Conservation (phyloP, 2,113 vertebrate species). For the Calidris pygmaea region DNA sequence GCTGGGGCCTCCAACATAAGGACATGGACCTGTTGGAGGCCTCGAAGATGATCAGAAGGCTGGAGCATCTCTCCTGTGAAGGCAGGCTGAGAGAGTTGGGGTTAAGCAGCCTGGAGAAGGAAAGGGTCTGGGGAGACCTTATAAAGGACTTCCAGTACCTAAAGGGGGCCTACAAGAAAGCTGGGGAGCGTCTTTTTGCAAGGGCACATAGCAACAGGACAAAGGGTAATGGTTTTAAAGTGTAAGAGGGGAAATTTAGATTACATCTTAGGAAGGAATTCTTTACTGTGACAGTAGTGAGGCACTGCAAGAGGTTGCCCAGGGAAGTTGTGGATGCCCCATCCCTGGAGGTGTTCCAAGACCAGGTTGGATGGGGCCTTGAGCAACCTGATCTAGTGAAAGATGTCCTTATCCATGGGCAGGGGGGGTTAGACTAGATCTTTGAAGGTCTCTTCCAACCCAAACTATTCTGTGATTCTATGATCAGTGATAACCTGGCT, state of each 20-base stretch:
- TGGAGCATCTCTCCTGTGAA: neutral
- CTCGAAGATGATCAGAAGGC: neutral
- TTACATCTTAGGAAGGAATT: neutral
- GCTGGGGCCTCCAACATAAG: neutral
- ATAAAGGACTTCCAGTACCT: neutral
- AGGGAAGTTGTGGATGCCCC: neutral
- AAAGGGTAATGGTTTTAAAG: neutral
- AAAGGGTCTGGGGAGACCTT: neutral
- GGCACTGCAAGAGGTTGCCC: neutral
- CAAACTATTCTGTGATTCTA: neutral
- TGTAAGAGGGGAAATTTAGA: neutral
- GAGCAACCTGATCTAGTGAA: neutral
- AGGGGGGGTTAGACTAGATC: accelerated
- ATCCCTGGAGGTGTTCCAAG: neutral
- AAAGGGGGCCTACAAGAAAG: neutral
- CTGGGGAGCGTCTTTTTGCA: neutral
- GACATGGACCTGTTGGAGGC: neutral
- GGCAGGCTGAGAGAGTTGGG: neutral
- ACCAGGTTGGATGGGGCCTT: neutral
- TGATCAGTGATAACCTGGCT: neutral
- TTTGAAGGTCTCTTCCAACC: neutral
- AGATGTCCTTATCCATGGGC: neutral
- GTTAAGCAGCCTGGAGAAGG: neutral
- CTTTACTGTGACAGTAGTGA: neutral
- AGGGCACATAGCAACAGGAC: neutral